phyloP scores from a whole-genome alignment of 2,797 vertebrate genomes.

The Petrocephalus sullivani region DNA sequence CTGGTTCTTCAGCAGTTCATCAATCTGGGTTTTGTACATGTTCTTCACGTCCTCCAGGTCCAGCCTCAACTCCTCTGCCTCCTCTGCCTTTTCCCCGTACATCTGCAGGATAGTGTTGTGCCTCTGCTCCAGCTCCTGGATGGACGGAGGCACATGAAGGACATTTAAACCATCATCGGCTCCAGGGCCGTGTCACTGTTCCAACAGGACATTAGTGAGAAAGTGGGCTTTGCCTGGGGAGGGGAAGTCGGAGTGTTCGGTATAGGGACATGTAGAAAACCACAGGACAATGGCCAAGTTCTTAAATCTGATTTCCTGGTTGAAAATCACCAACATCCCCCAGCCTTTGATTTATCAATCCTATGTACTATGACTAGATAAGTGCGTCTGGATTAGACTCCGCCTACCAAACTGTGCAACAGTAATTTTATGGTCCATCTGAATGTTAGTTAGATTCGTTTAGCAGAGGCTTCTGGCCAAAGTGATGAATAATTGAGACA shows the following conservation, averaged over 20 bases:
- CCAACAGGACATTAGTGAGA: not conserved
- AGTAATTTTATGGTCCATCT: not conserved
- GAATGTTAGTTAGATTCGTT: not conserved
- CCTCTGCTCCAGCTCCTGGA: constrained; percentile 91
- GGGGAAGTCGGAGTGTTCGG: not conserved
- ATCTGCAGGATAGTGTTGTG: constrained; percentile 99
- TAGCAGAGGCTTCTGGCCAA: not conserved
- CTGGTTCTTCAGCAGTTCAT: constrained; percentile 84
- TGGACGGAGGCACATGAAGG: not conserved
- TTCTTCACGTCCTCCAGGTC: constrained; percentile 98
- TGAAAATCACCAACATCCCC: not conserved
- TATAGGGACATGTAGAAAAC: not conserved
- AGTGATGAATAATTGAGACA: not conserved
- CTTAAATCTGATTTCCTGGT: not conserved
- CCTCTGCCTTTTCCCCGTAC: constrained; percentile 98
- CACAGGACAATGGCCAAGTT: not conserved
- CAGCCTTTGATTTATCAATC: not conserved
- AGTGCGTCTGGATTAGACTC: not conserved
- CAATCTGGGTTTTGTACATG: constrained; percentile 97
- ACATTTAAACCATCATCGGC: not conserved
- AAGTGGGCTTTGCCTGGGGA: not conserved
- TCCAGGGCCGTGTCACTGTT: not conserved
- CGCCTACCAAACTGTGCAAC: not conserved
- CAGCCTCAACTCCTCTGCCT: constrained; percentile 87
- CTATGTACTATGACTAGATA: not conserved